Evolutionary conservation across 2,888 invertebrate genomes (phyloP).

Genomic region (Perizoma flavofasciatum): DNA sequence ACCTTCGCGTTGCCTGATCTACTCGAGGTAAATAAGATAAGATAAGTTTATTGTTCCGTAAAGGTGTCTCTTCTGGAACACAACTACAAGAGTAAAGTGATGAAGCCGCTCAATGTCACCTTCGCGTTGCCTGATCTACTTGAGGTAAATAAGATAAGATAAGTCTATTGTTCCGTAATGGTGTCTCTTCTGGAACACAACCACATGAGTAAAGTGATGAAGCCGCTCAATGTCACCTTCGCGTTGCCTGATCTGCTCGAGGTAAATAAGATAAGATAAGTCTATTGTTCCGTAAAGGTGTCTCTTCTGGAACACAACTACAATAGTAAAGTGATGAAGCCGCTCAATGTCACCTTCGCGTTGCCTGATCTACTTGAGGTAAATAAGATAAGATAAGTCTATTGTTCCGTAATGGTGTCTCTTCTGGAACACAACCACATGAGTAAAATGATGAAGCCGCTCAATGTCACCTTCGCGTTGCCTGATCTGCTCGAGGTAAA

Average conservation of each 20-base stretch:
- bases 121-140: slow-evolving; percentile 93
- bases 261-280: no score
- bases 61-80: slow-evolving; percentile 95
- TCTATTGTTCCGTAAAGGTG: no score
- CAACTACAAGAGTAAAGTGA: slow-evolving; percentile 92
- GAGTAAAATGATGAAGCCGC: slow-evolving; percentile 90
- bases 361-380: slow-evolving; percentile 93
- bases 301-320: slow-evolving; percentile 95
- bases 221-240: slow-evolving; percentile 94
- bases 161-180: no score
- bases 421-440: slow-evolving; percentile 95
- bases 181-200: slow-evolving; percentile 95
- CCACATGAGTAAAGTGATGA: slow-evolving; percentile 92
- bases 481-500: slow-evolving; percentile 92
- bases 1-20: slow-evolving; percentile 94
- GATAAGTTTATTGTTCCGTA: no score
- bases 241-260: slow-evolving; percentile 93
- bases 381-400: no score
- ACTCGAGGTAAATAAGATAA: slow-evolving; percentile 92
- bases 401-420: no score
- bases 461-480: slow-evolving; percentile 95
- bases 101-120: slow-evolving; percentile 93
- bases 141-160: no score
- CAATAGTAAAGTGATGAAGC: slow-evolving; percentile 91
- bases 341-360: slow-evolving; percentile 94